Percentiles rank a stretch among this genome's conserved stretches.
Evolutionary conservation across 1,140 invertebrate genomes (phyloP).

Genomic region (Eupristina koningsbergeri): DNA sequence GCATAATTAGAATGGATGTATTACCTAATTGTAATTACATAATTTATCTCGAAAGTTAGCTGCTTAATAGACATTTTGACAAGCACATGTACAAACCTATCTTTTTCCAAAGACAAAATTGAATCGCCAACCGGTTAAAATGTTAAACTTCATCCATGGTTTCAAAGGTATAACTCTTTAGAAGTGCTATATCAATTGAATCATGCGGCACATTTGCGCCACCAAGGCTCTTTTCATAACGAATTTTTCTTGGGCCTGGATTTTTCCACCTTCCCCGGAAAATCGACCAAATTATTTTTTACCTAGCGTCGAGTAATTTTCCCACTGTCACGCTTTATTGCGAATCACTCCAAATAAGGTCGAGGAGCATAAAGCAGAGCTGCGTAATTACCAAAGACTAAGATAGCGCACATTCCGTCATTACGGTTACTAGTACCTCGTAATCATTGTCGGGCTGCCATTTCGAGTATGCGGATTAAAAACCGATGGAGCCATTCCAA

Average conservation of each 20-base stretch:
- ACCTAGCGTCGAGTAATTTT: not conserved
- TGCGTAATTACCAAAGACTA: conserved; percentile 18
- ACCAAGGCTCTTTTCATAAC: no score
- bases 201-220: no score
- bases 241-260: no score
- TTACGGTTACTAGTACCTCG: not conserved
- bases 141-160: no score
- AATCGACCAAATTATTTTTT: not conserved
- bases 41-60: not conserved
- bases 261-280: no score
- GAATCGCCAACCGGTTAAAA: no score
- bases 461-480: not conserved
- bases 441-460: not conserved
- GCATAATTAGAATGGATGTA: not conserved
- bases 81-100: not conserved
- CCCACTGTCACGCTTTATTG: not conserved
- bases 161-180: no score
- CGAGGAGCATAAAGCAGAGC: not conserved
- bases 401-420: conserved; percentile 11
- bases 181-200: no score
- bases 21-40: not conserved
- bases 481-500: conserved; percentile 30
- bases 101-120: not conserved
- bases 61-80: not conserved
- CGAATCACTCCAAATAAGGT: not conserved